Percentiles rank a stretch among this genome's conserved stretches.
Evolutionary conservation across 2,888 invertebrate genomes (phyloP).

Genomic region (Oligia fasciuncula): DNA sequence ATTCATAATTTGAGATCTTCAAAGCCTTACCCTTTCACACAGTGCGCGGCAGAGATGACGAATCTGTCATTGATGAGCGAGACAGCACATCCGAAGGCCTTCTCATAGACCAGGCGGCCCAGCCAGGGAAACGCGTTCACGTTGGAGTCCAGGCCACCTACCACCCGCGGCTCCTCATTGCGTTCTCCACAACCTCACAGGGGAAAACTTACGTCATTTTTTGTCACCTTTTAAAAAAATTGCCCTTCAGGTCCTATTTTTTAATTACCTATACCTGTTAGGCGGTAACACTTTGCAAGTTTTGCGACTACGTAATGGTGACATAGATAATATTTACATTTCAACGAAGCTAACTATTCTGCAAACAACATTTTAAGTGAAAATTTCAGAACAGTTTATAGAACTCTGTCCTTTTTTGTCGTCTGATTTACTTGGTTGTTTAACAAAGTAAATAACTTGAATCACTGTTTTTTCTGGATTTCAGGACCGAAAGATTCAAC

Average conservation of each 20-base stretch:
- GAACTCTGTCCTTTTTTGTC: background rate
- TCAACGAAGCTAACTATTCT: no score
- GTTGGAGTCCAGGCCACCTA: conserved; percentile 93
- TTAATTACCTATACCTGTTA: background rate
- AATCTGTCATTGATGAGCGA: conserved; percentile 96
- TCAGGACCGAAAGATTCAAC: background rate
- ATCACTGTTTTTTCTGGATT: background rate
- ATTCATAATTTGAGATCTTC: background rate
- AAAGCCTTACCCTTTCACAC: conserved; percentile 94
- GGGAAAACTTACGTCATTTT: background rate
- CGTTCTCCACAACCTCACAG: conserved; percentile 94
- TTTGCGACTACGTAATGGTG: background rate
- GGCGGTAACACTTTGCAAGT: background rate
- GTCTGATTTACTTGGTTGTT: background rate
- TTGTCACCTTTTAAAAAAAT: background rate
- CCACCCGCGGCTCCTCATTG: conserved; percentile 95
- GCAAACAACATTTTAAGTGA: background rate
- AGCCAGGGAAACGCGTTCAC: conserved; percentile 97
- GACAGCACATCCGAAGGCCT: conserved; percentile 97
- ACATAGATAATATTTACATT: background rate
- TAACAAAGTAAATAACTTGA: background rate
- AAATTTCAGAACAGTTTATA: background rate
- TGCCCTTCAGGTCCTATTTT: no score
- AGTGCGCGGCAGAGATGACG: conserved; percentile 96
- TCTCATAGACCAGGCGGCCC: conserved; percentile 95